phyloP scores from a whole-genome alignment of 2,113 vertebrate species.

The Sebastes fasciatus region DNA sequence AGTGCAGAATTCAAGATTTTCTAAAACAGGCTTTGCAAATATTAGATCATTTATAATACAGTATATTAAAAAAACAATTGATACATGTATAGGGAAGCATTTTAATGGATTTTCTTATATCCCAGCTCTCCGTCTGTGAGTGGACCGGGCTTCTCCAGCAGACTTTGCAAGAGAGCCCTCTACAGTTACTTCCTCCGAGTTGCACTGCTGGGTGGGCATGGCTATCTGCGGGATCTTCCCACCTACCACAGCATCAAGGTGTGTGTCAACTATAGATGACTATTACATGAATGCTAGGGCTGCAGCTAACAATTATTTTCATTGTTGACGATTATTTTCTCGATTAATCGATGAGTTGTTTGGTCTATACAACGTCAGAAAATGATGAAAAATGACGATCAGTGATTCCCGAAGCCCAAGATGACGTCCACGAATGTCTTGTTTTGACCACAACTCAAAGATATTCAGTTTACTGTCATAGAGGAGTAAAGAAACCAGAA shows the following conservation, averaged over 20 bases:
- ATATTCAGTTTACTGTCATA: too few species aligned
- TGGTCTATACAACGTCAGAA: too few species aligned
- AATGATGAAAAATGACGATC: too few species aligned
- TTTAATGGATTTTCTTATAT: background rate
- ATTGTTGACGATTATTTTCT: too few species aligned
- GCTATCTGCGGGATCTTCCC: conserved; percentile 70
- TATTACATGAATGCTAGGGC: background rate
- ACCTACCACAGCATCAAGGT: conserved; percentile 82
- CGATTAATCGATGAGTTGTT: too few species aligned
- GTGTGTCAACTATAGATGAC: background rate
- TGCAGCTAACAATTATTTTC: too few species aligned
- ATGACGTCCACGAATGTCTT: too few species aligned
- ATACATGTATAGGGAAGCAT: background rate
- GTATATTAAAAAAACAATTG: background rate
- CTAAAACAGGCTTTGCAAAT: background rate
- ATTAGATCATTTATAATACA: background rate
- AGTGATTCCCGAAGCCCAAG: too few species aligned
- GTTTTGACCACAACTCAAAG: too few species aligned
- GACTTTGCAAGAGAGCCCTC: conserved; percentile 84
- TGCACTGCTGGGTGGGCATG: conserved; percentile 63
- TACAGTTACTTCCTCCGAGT: conserved; percentile 76
- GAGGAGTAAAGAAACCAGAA: too few species aligned
- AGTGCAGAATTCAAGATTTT: background rate
- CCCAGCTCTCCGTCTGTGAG: conserved; percentile 83
- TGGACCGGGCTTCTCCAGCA: conserved; percentile 77